Conservation (phyloP, 2,797 vertebrate species). For the Bradypodion ventrale region DNA sequence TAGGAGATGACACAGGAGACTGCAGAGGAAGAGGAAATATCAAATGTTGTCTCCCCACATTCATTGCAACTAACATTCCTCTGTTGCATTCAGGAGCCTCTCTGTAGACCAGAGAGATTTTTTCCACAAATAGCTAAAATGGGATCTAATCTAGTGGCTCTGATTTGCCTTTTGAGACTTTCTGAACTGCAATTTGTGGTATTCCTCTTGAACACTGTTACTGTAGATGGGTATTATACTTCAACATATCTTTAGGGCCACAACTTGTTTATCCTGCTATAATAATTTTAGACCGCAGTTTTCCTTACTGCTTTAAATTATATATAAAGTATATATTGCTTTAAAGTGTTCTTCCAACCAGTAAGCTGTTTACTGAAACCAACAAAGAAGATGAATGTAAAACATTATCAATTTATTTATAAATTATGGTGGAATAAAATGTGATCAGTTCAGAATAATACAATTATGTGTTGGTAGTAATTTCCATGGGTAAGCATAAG, state of each 20-base stretch:
- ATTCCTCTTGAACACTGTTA: background rate
- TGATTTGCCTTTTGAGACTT: background rate
- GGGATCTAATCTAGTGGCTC: background rate
- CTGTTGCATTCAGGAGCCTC: background rate
- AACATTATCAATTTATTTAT: no score
- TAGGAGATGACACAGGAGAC: background rate
- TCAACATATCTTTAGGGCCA: background rate
- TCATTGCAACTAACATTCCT: no score
- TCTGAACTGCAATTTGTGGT: no score
- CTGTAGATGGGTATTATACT: background rate
- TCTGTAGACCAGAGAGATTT: background rate
- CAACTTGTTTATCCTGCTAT: background rate
- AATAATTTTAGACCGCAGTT: background rate
- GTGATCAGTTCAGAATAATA: background rate
- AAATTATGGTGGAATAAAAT: conserved; percentile 2
- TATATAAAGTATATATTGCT: background rate
- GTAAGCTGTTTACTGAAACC: background rate
- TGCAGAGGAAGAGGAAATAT: background rate
- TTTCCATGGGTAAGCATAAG: background rate
- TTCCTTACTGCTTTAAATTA: no score
- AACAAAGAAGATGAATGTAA: background rate
- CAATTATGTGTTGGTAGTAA: background rate
- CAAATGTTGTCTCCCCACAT: background rate
- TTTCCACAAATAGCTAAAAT: background rate
- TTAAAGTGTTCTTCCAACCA: background rate